These are phyloP conservation scores for Hedya salicella DNA, from an alignment of 2,888 invertebrate genomes.

Conservation along the genomic window DNA sequence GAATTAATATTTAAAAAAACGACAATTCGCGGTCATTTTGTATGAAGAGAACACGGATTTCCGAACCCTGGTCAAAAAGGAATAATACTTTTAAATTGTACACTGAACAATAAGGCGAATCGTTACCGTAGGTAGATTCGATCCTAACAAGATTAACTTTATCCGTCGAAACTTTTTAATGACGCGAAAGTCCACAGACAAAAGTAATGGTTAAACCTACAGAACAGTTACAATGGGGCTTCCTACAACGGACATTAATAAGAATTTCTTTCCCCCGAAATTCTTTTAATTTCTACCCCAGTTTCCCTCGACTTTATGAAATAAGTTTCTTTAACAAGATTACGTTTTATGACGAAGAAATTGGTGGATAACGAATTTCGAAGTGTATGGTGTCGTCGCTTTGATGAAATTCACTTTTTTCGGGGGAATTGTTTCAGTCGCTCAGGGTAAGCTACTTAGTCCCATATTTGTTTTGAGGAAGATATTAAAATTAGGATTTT, in stretches of 20 bases:
- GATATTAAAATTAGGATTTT: constrained; percentile 44
- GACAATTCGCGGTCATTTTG: no score
- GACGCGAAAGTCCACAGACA: constrained; percentile 42
- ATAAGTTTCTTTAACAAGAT: constrained; percentile 82
- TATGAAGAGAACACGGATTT: no score
- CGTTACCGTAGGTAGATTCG: constrained; percentile 26
- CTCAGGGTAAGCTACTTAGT: constrained; percentile 61
- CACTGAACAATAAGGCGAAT: constrained; percentile 1
- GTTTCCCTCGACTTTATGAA: constrained; percentile 71
- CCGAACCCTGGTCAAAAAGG: no score
- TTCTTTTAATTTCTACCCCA: constrained; percentile 71
- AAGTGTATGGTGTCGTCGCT: constrained; percentile 53
- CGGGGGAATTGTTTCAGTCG: constrained; percentile 56
- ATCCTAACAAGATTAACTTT: constrained; percentile 34
- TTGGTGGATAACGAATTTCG: constrained; percentile 78
- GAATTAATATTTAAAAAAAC: no score
- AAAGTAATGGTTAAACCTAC: constrained; percentile 67
- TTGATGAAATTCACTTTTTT: constrained; percentile 52
- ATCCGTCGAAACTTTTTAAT: constrained; percentile 43
- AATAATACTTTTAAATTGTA: background rate
- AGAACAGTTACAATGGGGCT: constrained; percentile 67
- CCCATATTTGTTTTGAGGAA: constrained; percentile 54
- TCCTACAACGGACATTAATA: constrained; percentile 71
- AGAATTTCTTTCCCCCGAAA: constrained; percentile 55
- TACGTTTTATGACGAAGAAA: constrained; percentile 79